Conservation (phyloP, 2,797 vertebrate genomes). For the Artibeus lituratus region DNA sequence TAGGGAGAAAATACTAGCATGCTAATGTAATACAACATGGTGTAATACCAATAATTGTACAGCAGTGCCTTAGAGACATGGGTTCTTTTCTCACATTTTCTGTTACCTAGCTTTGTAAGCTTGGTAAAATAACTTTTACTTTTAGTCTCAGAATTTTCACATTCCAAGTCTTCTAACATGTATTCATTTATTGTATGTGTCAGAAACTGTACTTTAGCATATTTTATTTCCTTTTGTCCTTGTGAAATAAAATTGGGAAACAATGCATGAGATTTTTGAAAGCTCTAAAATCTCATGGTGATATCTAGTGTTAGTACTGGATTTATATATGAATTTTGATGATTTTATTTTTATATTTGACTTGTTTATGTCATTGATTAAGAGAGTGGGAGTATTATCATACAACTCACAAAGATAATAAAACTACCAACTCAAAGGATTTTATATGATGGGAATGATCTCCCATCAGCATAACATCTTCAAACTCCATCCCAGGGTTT, state of each 20-base stretch:
- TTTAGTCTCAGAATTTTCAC: not conserved
- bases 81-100: not conserved
- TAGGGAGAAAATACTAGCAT: not conserved
- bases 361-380: not conserved
- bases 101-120: not conserved
- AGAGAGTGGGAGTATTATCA: not conserved
- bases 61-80: not conserved
- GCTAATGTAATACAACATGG: not conserved
- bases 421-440: not conserved
- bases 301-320: not conserved
- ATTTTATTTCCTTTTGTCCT: not conserved
- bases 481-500: not conserved
- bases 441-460: not conserved
- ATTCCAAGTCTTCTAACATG: not conserved
- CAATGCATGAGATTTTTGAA: not conserved
- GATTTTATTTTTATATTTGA: not conserved
- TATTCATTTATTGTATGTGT: not conserved
- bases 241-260: not conserved
- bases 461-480: not conserved
- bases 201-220: not conserved
- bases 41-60: not conserved
- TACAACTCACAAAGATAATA: not conserved
- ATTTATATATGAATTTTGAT: not conserved
- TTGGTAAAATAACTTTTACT: not conserved
- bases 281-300: not conserved